Evolutionary conservation across 2,888 invertebrate genomes (phyloP), one percentile per base, ranked within the genome.

Genomic region (Caenorhabditis becei): DNA sequence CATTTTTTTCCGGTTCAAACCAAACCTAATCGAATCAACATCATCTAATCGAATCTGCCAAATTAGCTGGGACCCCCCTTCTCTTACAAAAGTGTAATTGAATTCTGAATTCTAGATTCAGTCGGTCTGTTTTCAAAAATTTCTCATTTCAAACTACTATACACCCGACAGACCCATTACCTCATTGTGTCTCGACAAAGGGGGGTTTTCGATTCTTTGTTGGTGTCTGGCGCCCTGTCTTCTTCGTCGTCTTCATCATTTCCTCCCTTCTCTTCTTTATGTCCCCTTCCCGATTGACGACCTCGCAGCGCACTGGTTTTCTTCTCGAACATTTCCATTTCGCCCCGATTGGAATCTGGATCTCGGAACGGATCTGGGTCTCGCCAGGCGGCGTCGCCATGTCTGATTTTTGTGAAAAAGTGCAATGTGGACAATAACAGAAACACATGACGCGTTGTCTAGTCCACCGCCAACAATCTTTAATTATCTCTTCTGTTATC

Each of bases 21-120:
- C 7, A 71, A 71, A 53, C 65, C 65, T 72, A 72, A 72, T 72
- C 72, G 72, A 72, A 72, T 72, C 65, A 72, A 49, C 47, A 18
- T 47, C 18, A 8, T 47, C 18, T 47, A 47, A 47, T 47, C 62
- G 62, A 62, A 62, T 71, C 44, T 63, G 47, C 14, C 49, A 59
- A 69, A 58, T 59, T 67, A 47, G 53, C 53, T 65, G 28, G 26
- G n/a, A 53, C 23, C 32, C 41, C 41, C 41, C 41, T 14, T 41
- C 7, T 41, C 7, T 7, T 41, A 41, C 41, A 32, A 7, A 32
- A 41, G 41, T 41, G 41, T 41, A 41, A 41, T 41, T 41, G 41
- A 41, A 41, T 41, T 41, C 14, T 41, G 20, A 47, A 47, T 16
- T 41, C 10, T 41, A 16, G 47, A 47, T 18, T 47, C 18, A n/a